Base-by-base conservation (phyloP, 2,113 vertebrate species). In the Hippolais icterina region DNA sequence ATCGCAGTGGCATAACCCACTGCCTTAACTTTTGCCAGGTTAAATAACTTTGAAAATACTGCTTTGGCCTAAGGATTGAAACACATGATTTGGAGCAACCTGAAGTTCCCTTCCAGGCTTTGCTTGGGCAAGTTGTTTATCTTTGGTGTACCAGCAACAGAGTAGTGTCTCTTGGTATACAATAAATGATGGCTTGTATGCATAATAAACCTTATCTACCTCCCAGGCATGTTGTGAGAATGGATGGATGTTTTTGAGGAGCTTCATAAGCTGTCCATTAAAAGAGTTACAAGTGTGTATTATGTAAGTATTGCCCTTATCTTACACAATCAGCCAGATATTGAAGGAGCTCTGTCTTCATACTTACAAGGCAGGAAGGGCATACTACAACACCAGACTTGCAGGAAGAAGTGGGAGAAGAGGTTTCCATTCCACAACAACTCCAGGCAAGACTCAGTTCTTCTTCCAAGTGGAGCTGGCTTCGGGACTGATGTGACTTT, bases 91-190 rank as follows among this genome's bases (percentile, higher is more conserved):
- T 89, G 77, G 53, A 95, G 53, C 68, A 92, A 56, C 16, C 31
- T 11, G 0, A 28, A 78, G 47, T 35, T 95, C 80, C 72, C 80
- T 95, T 64, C 69, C 69, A 93, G 76, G 65, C 65, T 95, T 64
- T 92, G 90, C 65, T 84, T 66, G 72, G 88, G 86, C 95, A 94
- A 78, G 88, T 61, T 49, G 3, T 93, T 94, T 95, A 88, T 93
- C 64, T 91, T 75, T 35, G 72, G 54, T 85, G 54, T 52, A 69
- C 85, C 88, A 93, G 88, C 69, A 91, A 53, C 10, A 69, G 70
- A 90, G 25, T 29, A 39, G 42, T 69, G 56, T 71, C 75, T 94
- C 84, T 87, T 5, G 2, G 80, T 81, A 90, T 46, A 68, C 59
- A 74, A 57, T 61, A 86, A 90, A 88, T 79, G 82, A 91, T 84